Evolutionary conservation across 1,140 invertebrate species (phyloP).

Genomic region (Brachionus koreanus): DNA sequence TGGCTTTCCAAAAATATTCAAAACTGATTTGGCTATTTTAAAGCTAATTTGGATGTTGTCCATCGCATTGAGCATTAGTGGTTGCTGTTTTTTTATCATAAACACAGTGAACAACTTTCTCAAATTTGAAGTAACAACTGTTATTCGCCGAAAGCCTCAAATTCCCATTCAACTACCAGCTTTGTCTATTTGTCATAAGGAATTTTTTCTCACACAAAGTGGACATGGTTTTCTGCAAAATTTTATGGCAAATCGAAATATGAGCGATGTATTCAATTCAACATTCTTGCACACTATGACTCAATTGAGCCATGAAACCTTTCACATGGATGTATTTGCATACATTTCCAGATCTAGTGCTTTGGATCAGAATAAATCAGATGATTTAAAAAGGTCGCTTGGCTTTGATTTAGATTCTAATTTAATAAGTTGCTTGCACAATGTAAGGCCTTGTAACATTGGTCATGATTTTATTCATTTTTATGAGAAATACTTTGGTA

Average conservation of each 20-base stretch:
- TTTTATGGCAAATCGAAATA: background rate
- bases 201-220: background rate
- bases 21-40: background rate
- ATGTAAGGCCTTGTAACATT: background rate
- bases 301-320: background rate
- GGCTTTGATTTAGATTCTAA: background rate
- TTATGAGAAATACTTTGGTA: background rate
- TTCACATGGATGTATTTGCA: background rate
- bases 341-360: background rate
- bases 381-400: background rate
- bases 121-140: background rate
- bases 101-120: background rate
- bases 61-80: background rate
- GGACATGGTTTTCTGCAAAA: background rate
- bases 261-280: background rate
- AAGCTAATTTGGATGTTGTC: background rate
- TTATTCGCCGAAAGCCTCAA: background rate
- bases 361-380: too few species aligned
- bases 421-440: background rate
- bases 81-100: background rate
- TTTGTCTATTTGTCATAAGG: background rate
- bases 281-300: background rate
- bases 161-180: background rate
- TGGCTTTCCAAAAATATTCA: conserved; percentile 28
- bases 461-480: background rate